phyloP scores from a whole-genome alignment of 2,888 invertebrate species.

The Rhaphigaster nebulosa region DNA sequence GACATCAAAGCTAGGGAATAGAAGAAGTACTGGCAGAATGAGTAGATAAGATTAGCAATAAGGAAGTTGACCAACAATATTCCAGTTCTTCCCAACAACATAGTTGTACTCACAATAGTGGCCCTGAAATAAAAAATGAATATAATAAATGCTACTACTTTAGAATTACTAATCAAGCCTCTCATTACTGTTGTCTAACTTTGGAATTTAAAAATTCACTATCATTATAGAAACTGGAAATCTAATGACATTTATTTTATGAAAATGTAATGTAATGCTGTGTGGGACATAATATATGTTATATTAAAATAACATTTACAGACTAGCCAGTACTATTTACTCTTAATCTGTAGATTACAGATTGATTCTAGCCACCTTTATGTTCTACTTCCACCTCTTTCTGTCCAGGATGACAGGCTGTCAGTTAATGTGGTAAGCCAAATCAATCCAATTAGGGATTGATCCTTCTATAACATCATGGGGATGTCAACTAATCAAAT shows the following conservation, averaged over 20 bases:
- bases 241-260: not conserved
- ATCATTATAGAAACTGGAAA: not conserved
- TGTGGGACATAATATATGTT: too few relatives aligned
- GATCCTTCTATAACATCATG: too few relatives aligned
- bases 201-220: too few relatives aligned
- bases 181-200: not conserved
- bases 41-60: slow-evolving; percentile 68
- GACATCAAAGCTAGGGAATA: slow-evolving; percentile 12
- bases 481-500: too few relatives aligned
- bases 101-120: slow-evolving; percentile 68
- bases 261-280: not conserved
- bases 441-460: too few relatives aligned
- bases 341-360: too few relatives aligned
- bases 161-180: not conserved
- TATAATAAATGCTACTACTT: not conserved
- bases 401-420: too few relatives aligned
- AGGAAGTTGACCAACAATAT: slow-evolving; percentile 68
- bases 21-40: slow-evolving; percentile 58
- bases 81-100: slow-evolving; percentile 69
- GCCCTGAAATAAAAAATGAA: slow-evolving; percentile 67
- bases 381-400: too few relatives aligned
- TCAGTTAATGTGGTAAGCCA: too few relatives aligned
- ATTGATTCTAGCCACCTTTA: too few relatives aligned
- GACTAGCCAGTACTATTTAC: too few relatives aligned
- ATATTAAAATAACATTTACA: too few relatives aligned